A percentile compares a stretch with the other conserved stretches of the same genome.
Conservation (phyloP, 2,888 invertebrate species). For the Tinea trinotella region DNA sequence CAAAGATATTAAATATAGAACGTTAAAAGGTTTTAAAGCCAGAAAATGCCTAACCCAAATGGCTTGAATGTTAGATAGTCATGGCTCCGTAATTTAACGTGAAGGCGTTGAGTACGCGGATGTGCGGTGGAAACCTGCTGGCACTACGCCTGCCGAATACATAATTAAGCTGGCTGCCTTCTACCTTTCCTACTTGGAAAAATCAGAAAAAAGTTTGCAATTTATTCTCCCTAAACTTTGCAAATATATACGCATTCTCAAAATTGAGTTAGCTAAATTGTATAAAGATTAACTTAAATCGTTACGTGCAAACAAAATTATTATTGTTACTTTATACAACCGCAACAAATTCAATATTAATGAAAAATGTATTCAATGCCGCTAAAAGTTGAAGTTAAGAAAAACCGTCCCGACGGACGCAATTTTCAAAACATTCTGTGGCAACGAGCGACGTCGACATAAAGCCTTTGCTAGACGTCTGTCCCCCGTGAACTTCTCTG, state of each 20-base stretch:
- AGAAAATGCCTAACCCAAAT: constrained; percentile 12
- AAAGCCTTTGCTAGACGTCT: constrained; percentile 31
- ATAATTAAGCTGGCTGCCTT: constrained; percentile 16
- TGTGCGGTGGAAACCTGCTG: constrained; percentile 18
- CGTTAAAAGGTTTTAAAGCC: constrained; percentile 4
- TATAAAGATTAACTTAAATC: not conserved
- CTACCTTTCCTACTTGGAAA: constrained; percentile 15
- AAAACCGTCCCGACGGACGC: constrained; percentile 23
- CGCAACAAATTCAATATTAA: not conserved
- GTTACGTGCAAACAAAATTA: not conserved
- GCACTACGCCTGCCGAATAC: constrained; percentile 17
- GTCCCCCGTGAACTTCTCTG: constrained; percentile 32
- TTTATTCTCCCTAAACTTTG: constrained; percentile 6
- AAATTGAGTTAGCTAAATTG: not conserved
- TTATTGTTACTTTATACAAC: not conserved
- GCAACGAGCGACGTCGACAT: constrained; percentile 23
- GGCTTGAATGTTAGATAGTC: constrained; percentile 16
- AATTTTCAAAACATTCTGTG: constrained; percentile 25
- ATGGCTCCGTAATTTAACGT: constrained; percentile 18
- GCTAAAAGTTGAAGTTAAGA: constrained; percentile 19
- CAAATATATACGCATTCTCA: constrained; percentile 10
- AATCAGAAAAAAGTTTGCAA: constrained; percentile 13
- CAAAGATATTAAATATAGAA: not conserved
- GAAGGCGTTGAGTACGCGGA: constrained; percentile 18
- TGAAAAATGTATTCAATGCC: not conserved